Base-by-base conservation (phyloP, 2,888 invertebrate species). In the Orthonevra nobilis region DNA sequence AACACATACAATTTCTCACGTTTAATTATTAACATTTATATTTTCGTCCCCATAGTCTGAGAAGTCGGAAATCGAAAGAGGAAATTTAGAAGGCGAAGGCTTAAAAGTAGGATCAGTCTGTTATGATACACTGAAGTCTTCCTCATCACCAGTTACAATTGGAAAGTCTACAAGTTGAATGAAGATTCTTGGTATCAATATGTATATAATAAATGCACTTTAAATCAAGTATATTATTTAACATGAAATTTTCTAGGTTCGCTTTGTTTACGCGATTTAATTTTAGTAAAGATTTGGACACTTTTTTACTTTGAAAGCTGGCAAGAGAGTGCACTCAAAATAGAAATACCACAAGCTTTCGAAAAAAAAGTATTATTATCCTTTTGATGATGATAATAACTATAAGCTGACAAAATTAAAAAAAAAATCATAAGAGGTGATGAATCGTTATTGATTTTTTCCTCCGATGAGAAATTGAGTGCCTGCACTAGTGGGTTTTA, bases 251-350 rank as follows among this genome's bases (percentile, higher is more conserved):
- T 5, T 23, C 23, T 5, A 23, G 23, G 44, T 46, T 20, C 20
- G n/a, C n/a, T n/a, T n/a, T n/a, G n/a, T n/a, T 40, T 6, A n/a
- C 17, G n/a, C 17, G 1, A 19, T 40, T 40, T 19, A 19, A 19
- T 44, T 44, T 44, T 44, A 44, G 10, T 9, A 20, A 23, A 5
- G 23, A 12, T 44, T 44, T 23, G 6, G 23, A 4, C 10, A 23
- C 10, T 26, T 44, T 23, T n/a, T 26, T 2, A 46, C 28, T 46
- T 28, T 15, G 28, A 10, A 1, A 46, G 26, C 28, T 46, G 28
- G 4, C 46, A 46, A 28, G 3, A 28, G 46, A 46, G 28, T 46
- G 26, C 17, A 46, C 28, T 9, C 46, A 46, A 28, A 28, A 17
- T 17, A 48, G 30, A 48, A 30, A 48, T 2, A 48, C 30, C 17